phyloP scores from a whole-genome alignment of 2,797 vertebrate species.

The Clarias platycephalus region DNA sequence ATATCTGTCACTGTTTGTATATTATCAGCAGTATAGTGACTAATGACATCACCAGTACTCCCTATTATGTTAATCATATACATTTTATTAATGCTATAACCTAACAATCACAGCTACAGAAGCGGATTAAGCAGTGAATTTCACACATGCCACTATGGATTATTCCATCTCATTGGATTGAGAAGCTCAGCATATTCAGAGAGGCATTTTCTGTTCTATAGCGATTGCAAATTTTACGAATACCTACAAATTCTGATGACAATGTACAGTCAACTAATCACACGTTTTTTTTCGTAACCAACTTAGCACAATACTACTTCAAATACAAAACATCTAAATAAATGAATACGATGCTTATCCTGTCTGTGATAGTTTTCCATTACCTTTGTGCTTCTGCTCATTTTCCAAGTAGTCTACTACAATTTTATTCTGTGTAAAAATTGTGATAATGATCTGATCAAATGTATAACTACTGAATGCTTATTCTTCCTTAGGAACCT shows the following conservation, averaged over 20 bases:
- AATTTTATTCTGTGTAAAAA: neutral
- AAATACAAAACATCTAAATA: neutral
- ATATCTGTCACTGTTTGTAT: neutral
- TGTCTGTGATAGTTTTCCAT: neutral
- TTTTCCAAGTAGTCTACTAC: neutral
- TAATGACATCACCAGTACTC: neutral
- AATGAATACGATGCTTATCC: neutral
- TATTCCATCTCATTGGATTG: neutral
- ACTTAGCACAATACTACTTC: neutral
- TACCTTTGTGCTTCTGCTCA: neutral
- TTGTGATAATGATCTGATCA: neutral
- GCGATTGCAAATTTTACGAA: neutral
- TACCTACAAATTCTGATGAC: neutral
- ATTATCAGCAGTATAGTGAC: neutral
- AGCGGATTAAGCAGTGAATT: neutral
- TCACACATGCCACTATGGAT: constrained; percentile 22
- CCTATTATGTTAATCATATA: neutral
- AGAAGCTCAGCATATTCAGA: constrained; percentile 16
- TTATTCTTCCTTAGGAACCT: neutral
- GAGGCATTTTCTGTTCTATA: neutral
- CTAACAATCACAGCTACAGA: neutral
- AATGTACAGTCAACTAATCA: neutral
- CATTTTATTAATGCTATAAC: neutral
- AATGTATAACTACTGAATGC: neutral
- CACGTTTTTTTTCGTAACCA: neutral